Percentiles rank a stretch among this genome's conserved stretches.
phyloP scores from a whole-genome alignment of 1,140 invertebrate species.

The Heliconius hewitsoni region DNA sequence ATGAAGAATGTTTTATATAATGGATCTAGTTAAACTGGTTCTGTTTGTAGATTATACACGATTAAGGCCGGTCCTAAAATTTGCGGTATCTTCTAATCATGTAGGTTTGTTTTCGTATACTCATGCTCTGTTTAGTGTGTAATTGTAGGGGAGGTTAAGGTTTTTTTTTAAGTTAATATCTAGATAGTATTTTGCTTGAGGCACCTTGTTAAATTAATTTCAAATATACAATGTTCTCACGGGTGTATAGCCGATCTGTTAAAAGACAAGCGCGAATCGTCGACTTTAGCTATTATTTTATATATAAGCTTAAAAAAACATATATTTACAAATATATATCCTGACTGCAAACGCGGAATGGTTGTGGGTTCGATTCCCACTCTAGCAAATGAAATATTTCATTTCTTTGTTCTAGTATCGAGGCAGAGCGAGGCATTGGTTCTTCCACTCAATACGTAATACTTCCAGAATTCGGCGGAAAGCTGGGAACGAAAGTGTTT shows the following conservation, averaged over 20 bases:
- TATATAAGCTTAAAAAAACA: too few species aligned
- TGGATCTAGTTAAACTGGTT: conserved; percentile 37
- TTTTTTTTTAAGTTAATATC: neutral
- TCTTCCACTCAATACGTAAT: neutral
- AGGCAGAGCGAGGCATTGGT: neutral
- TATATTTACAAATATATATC: neutral
- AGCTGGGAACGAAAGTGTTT: neutral
- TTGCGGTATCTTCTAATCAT: conserved; percentile 50
- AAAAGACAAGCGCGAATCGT: neutral
- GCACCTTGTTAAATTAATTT: conserved; percentile 8
- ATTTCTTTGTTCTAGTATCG: neutral
- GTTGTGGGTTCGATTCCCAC: neutral
- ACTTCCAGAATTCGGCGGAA: neutral
- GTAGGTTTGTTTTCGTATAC: conserved; percentile 55
- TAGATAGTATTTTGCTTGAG: neutral
- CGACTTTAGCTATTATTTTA: neutral
- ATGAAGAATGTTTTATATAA: neutral
- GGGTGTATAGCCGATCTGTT: neutral
- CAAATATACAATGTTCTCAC: neutral
- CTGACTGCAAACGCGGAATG: too few species aligned
- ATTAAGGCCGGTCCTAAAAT: conserved; percentile 46
- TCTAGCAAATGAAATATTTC: neutral
- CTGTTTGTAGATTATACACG: conserved; percentile 44
- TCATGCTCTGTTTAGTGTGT: conserved; percentile 47
- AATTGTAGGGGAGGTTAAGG: conserved; percentile 29